Evolutionary conservation across 2,888 invertebrate genomes (phyloP), one percentile per base, ranked within the genome.

Genomic region (Lasioglossum villosulum): DNA sequence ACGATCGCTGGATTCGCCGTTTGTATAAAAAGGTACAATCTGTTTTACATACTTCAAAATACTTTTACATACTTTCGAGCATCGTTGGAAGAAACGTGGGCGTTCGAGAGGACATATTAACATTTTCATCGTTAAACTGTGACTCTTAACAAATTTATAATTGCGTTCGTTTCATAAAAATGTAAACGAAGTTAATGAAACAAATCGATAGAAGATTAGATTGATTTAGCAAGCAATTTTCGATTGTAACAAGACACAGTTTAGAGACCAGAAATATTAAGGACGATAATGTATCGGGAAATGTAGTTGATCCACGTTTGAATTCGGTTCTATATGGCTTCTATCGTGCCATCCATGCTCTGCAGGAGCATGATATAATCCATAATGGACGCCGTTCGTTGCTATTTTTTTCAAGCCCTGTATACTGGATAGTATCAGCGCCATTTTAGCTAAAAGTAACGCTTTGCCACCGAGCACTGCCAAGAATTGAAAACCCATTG

Each of bases 401-500:
- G 97, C 97, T 92, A 97, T 96, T 96, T 97, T 97, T 94, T 97
- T 98, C 14, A 98, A 95, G 23, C 98, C 98, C 94, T 98, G 98
- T 86, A 98, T 97, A 0, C 98, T 97, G 4, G 98, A 97, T 19
- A 98, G 95, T 74, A 98, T 96, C 8, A 98, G 95, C 0, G 98
- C 98, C 96, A 98, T 97, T 95, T 98, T 98, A 4, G 98, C 97
- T 34, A 98, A 95, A 0, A 98, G 95, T 5, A 98, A 94, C 0
- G 98, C 98, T 93, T 98, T 98, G 48, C 98, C 98, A 8, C 98
- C 97, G 2, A 98, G 96, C 0, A 98, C 97, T 0, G 98, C 97
- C 1, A 98, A 96, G 94, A 98, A 97, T 94, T 98, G 98, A 94
- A 98, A 98, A 23, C 98, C 98, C 96, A 98, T 97, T 0, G 98